These are phyloP conservation scores for Oncorhynchus clarkii DNA, from an alignment of 2,113 vertebrate species.

Conservation along the genomic window DNA sequence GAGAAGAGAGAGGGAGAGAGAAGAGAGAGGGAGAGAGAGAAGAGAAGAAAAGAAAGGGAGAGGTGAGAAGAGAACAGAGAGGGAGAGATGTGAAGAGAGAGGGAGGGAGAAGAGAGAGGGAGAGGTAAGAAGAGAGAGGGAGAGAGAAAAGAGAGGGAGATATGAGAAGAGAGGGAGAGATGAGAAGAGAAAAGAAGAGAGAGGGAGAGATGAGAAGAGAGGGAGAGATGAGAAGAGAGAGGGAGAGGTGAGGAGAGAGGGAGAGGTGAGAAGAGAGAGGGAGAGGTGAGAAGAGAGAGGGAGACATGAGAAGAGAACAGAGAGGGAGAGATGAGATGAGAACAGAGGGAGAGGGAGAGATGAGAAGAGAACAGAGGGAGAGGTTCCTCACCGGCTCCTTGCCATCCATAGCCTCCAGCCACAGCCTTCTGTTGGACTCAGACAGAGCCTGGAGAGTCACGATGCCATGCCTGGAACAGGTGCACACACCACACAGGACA, in stretches of 20 bases:
- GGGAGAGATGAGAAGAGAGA: no score
- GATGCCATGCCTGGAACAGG: constrained; percentile 83
- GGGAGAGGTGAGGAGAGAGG: not conserved
- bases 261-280: no score
- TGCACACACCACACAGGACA: constrained; percentile 44
- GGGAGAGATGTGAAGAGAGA: not conserved
- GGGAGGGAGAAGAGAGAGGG: not conserved
- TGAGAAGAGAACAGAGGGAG: not conserved
- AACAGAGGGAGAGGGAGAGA: no score
- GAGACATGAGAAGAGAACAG: no score
- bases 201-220: no score
- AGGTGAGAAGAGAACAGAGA: not conserved
- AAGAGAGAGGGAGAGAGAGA: not conserved
- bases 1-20: not conserved
- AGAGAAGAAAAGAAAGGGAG: not conserved
- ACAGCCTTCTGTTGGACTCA: constrained; percentile 91
- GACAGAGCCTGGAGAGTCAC: constrained; percentile 95
- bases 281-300: no score
- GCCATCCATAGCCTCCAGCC: constrained; percentile 98
- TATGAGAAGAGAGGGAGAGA: not conserved
- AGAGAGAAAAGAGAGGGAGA: no score
- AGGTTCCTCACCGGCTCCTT: constrained; percentile 87
- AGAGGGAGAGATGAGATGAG: no score
- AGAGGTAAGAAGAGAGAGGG: no score
- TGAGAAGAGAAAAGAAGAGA: no score